phyloP scores from a whole-genome alignment of 2,797 vertebrate species.

The Sylvilagus floridanus region DNA sequence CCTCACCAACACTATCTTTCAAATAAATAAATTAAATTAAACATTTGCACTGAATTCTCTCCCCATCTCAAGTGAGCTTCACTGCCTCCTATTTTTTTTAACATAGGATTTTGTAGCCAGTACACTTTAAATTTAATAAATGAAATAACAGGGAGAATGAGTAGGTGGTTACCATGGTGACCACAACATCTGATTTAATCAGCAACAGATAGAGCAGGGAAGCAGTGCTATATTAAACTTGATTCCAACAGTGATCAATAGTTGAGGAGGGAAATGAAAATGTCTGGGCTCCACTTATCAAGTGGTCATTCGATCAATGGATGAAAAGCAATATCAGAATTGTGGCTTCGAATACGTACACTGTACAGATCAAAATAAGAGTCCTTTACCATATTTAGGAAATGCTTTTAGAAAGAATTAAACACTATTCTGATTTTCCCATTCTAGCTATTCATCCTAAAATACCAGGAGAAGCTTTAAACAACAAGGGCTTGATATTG shows the following conservation, averaged over 20 bases:
- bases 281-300: slow-evolving; percentile 66
- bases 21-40: neutral
- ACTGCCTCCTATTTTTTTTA: slow-evolving; percentile 36
- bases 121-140: slow-evolving; percentile 80
- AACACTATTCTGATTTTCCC: slow-evolving; percentile 9
- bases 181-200: slow-evolving; percentile 81
- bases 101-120: slow-evolving; percentile 44
- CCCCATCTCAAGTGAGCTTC: slow-evolving; percentile 13
- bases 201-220: slow-evolving; percentile 76
- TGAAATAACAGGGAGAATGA: slow-evolving; percentile 81
- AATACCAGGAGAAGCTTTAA: slow-evolving; percentile 17
- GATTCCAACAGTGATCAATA: slow-evolving; percentile 66
- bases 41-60: slow-evolving; percentile 56
- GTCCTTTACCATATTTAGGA: neutral
- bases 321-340: neutral
- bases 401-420: slow-evolving; percentile 7
- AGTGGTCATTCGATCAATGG: neutral
- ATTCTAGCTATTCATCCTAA: neutral
- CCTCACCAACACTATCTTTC: too few relatives aligned
- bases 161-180: slow-evolving; percentile 88
- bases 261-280: slow-evolving; percentile 71
- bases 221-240: slow-evolving; percentile 44
- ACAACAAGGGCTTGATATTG: neutral
- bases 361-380: slow-evolving; percentile 41
- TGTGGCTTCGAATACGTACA: neutral